Conservation (phyloP, 2,797 vertebrate species). For the Podarcis lilfordi region DNA sequence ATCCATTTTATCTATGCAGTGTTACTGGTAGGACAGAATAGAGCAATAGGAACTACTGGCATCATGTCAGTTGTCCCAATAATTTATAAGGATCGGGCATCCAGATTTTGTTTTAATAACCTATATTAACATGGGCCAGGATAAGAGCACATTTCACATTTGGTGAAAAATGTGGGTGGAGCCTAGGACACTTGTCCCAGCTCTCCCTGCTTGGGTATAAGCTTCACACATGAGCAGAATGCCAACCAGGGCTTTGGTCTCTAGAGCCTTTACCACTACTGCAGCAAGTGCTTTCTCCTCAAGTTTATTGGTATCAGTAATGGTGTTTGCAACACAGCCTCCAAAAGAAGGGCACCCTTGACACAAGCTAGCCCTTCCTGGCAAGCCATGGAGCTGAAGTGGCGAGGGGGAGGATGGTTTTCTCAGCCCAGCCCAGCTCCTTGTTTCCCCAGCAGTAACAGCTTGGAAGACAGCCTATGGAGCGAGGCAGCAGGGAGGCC, state of each 20-base stretch:
- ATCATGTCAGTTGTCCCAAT: background rate
- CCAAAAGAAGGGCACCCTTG: background rate
- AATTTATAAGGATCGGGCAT: background rate
- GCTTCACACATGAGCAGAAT: no score
- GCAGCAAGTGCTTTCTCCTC: background rate
- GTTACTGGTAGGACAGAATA: accelerated
- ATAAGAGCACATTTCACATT: background rate
- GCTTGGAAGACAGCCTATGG: background rate
- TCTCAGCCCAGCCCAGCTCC: background rate
- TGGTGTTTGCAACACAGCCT: background rate
- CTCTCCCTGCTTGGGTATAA: no score
- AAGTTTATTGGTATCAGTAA: background rate
- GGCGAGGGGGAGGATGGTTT: background rate
- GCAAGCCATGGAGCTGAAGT: background rate
- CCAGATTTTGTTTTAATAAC: background rate
- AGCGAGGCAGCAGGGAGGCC: background rate
- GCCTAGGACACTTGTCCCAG: no score
- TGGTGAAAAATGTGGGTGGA: no score
- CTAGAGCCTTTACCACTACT: no score
- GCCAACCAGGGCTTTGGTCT: no score
- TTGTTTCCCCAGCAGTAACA: background rate
- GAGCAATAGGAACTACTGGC: background rate
- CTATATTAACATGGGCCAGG: background rate
- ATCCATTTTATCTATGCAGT: accelerated
- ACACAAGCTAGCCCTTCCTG: background rate